phyloP scores from a whole-genome alignment of 2,113 vertebrate species.

The Sinocyclocheilus anophthalmus region DNA sequence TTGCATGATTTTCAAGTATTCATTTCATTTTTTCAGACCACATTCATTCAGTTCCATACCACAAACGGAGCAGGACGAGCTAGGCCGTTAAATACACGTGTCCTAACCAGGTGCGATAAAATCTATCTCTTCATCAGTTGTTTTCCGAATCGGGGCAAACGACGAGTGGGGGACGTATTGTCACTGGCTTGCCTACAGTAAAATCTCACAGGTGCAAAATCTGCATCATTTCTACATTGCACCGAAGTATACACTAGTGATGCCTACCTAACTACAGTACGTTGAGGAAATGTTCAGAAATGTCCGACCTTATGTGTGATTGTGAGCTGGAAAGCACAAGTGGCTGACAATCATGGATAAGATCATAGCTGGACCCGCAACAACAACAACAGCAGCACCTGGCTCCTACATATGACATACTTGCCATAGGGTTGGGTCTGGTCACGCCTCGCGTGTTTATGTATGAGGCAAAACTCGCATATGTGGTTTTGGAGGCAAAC shows the following conservation, averaged over 20 bases:
- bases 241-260: no score
- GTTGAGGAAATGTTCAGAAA: not conserved
- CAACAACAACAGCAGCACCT: no score
- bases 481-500: slow-evolving; percentile 49
- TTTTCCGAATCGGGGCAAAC: not conserved
- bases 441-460: slow-evolving; percentile 1
- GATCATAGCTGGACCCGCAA: not conserved
- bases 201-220: not conserved
- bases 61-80: not conserved
- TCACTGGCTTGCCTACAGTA: not conserved
- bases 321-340: not conserved
- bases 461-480: slow-evolving; percentile 52
- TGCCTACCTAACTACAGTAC: no score
- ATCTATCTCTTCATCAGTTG: not conserved
- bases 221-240: not conserved
- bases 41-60: not conserved
- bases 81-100: not conserved
- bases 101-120: not conserved
- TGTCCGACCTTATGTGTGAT: not conserved
- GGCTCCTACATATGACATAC: not conserved
- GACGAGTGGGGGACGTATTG: not conserved
- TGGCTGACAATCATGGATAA: not conserved
- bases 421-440: slow-evolving; percentile 26
- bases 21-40: no score
- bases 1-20: not conserved